These are phyloP conservation scores for Falcaria lacertinaria DNA, from an alignment of 2,888 invertebrate genomes.

Conservation along the genomic window DNA sequence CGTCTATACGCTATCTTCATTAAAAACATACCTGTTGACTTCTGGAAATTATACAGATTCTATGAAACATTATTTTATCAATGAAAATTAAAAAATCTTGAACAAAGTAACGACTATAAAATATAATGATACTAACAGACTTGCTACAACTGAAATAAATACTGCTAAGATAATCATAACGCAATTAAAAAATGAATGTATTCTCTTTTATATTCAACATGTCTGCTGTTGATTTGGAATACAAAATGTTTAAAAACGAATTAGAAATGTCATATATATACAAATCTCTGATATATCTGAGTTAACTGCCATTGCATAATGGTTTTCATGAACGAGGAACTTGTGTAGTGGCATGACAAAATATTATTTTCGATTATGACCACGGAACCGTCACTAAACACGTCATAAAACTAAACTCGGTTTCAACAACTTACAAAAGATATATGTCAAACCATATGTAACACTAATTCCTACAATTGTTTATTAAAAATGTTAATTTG, in stretches of 20 bases:
- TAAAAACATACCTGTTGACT: background rate
- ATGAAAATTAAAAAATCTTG: background rate
- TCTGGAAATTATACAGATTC: background rate
- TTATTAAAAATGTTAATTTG: conserved; percentile 75
- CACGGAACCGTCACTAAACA: conserved; percentile 63
- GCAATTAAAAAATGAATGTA: conserved; percentile 51
- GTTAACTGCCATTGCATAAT: conserved; percentile 38
- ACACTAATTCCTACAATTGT: conserved; percentile 70
- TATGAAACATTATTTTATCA: background rate
- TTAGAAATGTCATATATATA: conserved; percentile 57
- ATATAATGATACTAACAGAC: conserved; percentile 14
- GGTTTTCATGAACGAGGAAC: conserved; percentile 35
- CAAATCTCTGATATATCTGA: conserved; percentile 27
- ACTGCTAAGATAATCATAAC: conserved; percentile 26
- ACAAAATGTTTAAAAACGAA: conserved; percentile 50
- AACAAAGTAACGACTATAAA: background rate
- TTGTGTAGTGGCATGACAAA: conserved; percentile 48
- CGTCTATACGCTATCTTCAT: too few relatives aligned
- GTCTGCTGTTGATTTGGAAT: conserved; percentile 57
- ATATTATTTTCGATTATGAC: conserved; percentile 58
- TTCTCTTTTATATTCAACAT: conserved; percentile 57
- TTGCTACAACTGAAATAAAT: conserved; percentile 17
- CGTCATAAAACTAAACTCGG: conserved; percentile 72
- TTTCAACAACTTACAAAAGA: conserved; percentile 73
- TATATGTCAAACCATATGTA: conserved; percentile 74